Percentiles rank a stretch among this genome's conserved stretches.
Evolutionary conservation across 2,888 invertebrate genomes (phyloP).

Genomic region (Pseudococcus viburni): DNA sequence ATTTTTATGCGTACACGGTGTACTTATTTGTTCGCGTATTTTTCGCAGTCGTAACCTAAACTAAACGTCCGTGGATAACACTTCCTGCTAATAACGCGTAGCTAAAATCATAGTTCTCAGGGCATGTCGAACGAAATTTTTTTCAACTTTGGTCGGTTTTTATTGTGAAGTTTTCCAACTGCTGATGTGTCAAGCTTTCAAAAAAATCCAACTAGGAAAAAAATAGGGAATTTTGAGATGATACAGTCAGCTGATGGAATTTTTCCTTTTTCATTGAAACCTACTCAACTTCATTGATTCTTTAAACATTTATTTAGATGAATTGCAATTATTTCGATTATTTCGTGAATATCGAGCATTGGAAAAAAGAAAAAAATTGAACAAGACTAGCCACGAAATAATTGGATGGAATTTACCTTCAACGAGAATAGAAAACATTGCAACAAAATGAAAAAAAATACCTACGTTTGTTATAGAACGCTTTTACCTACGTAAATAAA

Average conservation of each 20-base stretch:
- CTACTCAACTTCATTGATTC: too few relatives aligned
- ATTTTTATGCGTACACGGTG: slow-evolving; percentile 48
- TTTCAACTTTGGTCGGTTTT: neutral
- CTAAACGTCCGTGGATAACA: slow-evolving; percentile 57
- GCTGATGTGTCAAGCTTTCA: too few relatives aligned
- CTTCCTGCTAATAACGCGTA: slow-evolving; percentile 51
- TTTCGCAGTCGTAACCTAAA: slow-evolving; percentile 46
- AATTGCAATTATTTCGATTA: neutral
- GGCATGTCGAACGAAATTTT: neutral
- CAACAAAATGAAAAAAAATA: neutral
- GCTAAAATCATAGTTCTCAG: slow-evolving; percentile 11
- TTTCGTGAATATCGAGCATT: too few relatives aligned
- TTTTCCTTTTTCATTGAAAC: too few relatives aligned
- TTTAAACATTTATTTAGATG: too few relatives aligned
- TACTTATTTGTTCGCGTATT: slow-evolving; percentile 17
- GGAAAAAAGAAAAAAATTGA: too few relatives aligned
- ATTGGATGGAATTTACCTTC: neutral
- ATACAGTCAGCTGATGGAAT: too few relatives aligned
- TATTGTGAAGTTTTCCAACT: neutral
- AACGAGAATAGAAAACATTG: neutral
- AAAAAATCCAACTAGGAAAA: too few relatives aligned
- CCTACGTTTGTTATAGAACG: too few relatives aligned
- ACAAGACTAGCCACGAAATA: too few relatives aligned
- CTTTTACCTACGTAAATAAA: neutral
- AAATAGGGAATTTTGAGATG: too few relatives aligned